Evolutionary conservation across 2,888 invertebrate genomes (phyloP).

Genomic region (Drosophila limbata): DNA sequence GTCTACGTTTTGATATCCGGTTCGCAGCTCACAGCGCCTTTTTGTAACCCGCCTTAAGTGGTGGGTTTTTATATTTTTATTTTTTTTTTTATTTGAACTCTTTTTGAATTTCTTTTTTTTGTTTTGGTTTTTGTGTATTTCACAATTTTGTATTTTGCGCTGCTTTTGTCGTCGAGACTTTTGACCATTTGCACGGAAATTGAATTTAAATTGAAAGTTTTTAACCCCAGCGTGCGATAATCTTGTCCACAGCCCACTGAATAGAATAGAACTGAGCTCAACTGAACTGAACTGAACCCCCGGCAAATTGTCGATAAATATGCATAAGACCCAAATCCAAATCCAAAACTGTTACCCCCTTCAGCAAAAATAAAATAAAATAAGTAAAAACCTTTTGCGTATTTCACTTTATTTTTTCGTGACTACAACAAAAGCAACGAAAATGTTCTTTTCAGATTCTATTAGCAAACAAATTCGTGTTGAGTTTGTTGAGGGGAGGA

Average conservation of each 20-base stretch:
- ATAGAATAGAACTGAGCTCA: slow-evolving; percentile 33
- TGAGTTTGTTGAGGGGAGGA: background rate
- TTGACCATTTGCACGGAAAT: slow-evolving; percentile 83
- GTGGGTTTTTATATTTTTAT: slow-evolving; percentile 65
- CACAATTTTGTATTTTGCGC: slow-evolving; percentile 42
- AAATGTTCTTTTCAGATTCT: slow-evolving; percentile 77
- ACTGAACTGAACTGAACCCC: slow-evolving; percentile 27
- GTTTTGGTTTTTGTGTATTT: slow-evolving; percentile 43
- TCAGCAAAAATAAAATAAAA: slow-evolving; percentile 14
- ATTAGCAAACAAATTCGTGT: slow-evolving; percentile 77
- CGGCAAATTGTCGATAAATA: slow-evolving; percentile 68
- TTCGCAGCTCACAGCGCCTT: slow-evolving; percentile 59
- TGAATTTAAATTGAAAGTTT: slow-evolving; percentile 83
- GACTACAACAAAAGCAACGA: slow-evolving; percentile 54
- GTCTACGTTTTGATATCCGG: slow-evolving; percentile 78
- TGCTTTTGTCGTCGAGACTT: slow-evolving; percentile 74
- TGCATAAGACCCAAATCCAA: slow-evolving; percentile 54
- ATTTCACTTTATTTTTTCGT: slow-evolving; percentile 19
- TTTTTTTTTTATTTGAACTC: slow-evolving; percentile 25
- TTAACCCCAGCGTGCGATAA: slow-evolving; percentile 82
- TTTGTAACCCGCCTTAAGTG: slow-evolving; percentile 72
- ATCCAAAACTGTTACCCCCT: slow-evolving; percentile 29
- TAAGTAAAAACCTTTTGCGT: slow-evolving; percentile 40
- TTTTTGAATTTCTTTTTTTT: slow-evolving; percentile 18
- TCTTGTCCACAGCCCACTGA: slow-evolving; percentile 57